Evolutionary conservation across 2,113 vertebrate genomes (phyloP).

Genomic region (Geococcyx californianus): DNA sequence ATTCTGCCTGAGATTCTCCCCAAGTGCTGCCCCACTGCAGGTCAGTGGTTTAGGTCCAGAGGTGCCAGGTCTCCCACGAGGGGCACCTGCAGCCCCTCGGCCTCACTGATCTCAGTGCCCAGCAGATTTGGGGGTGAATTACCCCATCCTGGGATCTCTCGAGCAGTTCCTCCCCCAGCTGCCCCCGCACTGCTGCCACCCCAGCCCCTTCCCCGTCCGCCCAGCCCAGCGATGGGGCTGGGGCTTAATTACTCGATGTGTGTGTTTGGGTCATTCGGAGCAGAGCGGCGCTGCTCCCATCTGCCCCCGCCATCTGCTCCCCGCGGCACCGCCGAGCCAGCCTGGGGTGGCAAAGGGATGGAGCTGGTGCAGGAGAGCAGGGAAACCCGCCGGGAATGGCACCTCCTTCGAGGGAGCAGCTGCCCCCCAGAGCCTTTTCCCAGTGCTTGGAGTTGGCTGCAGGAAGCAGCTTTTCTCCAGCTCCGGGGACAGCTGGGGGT

Average conservation of each 20-base stretch:
- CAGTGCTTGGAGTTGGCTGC: background rate
- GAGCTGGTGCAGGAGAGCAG: background rate
- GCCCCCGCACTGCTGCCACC: background rate
- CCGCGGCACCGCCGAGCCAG: background rate
- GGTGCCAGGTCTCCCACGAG: accelerated
- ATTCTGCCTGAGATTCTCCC: background rate
- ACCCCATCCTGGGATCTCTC: background rate
- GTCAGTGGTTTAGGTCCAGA: background rate
- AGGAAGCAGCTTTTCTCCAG: background rate
- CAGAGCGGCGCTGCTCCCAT: constrained; percentile 66
- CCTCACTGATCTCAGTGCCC: background rate
- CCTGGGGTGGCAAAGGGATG: background rate
- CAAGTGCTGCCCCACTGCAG: background rate
- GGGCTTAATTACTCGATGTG: constrained; percentile 68
- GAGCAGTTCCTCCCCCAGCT: accelerated
- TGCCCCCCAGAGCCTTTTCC: background rate
- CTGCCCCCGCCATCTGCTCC: constrained; percentile 79
- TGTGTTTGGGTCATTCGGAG: constrained; percentile 66
- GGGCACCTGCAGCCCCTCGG: background rate
- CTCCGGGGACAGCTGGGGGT: accelerated
- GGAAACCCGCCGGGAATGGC: background rate
- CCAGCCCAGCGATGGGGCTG: background rate
- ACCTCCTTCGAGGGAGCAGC: background rate
- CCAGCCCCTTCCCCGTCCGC: background rate
- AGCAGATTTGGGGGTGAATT: background rate